phyloP scores from a whole-genome alignment of 2,797 vertebrate genomes.

The Calcarius lapponicus region DNA sequence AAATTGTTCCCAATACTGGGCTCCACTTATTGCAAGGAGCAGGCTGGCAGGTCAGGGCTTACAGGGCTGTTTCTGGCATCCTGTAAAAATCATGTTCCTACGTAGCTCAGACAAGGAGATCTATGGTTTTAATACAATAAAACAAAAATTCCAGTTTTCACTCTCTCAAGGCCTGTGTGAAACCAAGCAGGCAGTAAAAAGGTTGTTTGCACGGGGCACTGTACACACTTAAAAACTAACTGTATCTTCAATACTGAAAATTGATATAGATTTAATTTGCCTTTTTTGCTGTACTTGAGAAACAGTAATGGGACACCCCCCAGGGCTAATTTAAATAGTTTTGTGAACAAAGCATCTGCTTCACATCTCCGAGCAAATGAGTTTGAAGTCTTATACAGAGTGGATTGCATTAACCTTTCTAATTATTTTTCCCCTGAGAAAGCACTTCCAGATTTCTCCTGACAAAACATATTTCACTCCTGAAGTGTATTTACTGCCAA shows the following conservation, averaged over 20 bases:
- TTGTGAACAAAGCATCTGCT: conserved; percentile 42
- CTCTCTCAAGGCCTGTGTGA: neutral
- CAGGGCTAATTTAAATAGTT: conserved; percentile 12
- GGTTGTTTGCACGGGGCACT: neutral
- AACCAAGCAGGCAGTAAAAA: neutral
- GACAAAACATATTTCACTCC: conserved; percentile 40
- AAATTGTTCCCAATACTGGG: neutral
- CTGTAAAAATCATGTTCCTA: neutral
- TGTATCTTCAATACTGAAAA: neutral
- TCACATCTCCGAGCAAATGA: conserved; percentile 38
- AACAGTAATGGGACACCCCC: neutral
- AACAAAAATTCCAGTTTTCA: neutral
- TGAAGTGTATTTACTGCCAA: conserved; percentile 2
- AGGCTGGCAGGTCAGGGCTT: neutral
- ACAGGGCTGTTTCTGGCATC: neutral
- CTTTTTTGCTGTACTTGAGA: conserved; percentile 7
- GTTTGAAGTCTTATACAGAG: neutral
- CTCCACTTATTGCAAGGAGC: neutral
- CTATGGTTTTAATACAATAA: neutral
- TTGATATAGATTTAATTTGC: conserved; percentile 10
- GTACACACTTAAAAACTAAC: neutral
- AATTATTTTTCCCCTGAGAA: conserved; percentile 63
- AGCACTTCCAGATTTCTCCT: conserved; percentile 49
- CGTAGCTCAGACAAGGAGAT: neutral
- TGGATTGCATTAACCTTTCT: conserved; percentile 57